A percentile compares a stretch with the other conserved stretches of the same genome.
Evolutionary conservation across 2,888 invertebrate genomes (phyloP).

Genomic region (Apantesis nais): DNA sequence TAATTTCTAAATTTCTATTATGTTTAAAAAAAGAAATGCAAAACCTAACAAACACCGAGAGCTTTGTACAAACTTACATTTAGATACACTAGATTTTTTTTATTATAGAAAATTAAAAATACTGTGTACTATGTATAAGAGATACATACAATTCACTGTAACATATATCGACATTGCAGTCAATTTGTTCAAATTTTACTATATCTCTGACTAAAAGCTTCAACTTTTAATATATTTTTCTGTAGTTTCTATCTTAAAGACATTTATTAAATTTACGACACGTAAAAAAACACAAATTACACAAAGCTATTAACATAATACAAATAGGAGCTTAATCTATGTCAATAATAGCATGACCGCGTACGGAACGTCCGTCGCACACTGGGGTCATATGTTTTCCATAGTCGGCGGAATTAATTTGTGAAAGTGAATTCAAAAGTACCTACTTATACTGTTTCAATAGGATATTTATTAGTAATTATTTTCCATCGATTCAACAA

Average conservation of each 20-base stretch:
- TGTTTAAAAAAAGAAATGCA: not conserved
- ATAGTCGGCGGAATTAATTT: not conserved
- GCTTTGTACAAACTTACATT: no score
- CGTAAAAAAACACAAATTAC: not conserved
- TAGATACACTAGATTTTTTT: no score
- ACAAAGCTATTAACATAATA: conserved; percentile 8
- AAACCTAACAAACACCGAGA: not conserved
- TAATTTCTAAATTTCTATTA: no score
- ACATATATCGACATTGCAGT: no score
- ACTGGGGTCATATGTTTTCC: not conserved
- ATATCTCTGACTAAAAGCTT: not conserved
- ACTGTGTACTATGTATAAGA: no score
- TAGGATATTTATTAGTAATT: not conserved
- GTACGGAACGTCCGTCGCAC: conserved; percentile 21
- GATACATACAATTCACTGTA: not conserved
- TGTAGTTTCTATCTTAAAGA: not conserved
- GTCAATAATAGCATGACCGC: conserved; percentile 54
- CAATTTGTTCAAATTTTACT: not conserved
- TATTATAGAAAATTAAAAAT: no score
- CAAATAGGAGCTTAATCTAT: conserved; percentile 52
- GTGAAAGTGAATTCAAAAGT: not conserved
- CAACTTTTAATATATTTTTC: not conserved
- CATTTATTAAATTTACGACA: not conserved
- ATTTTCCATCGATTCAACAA: not conserved
- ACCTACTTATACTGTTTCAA: not conserved